Conservation (phyloP, 1,140 invertebrate species). For the Drosophila tristis region DNA sequence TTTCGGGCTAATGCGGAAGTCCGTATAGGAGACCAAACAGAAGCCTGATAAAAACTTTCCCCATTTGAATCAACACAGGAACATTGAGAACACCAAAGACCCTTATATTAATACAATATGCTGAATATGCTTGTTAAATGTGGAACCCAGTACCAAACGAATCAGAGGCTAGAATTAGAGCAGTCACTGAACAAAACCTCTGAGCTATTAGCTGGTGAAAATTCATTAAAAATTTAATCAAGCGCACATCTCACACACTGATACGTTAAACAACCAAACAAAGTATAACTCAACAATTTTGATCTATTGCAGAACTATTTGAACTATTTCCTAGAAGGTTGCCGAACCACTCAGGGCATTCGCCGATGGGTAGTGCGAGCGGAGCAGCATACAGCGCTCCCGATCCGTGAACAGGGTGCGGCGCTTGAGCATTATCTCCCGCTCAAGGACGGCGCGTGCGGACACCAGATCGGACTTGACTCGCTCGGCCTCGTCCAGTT, state of each 20-base stretch:
- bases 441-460: conserved; percentile 87
- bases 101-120: too few relatives aligned
- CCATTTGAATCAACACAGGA: too few relatives aligned
- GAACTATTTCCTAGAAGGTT: conserved; percentile 12
- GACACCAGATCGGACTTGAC: conserved; percentile 86
- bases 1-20: conserved; percentile 4
- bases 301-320: neutral
- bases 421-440: conserved; percentile 89
- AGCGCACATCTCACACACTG: too few relatives aligned
- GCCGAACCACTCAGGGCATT: conserved; percentile 86
- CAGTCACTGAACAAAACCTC: too few relatives aligned
- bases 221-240: too few relatives aligned
- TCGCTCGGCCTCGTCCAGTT: conserved; percentile 87
- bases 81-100: too few relatives aligned
- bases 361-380: conserved; percentile 89
- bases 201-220: too few relatives aligned
- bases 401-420: conserved; percentile 89
- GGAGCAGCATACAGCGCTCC: conserved; percentile 87
- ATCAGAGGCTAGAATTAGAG: too few relatives aligned
- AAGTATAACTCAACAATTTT: conserved; percentile 6
- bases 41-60: neutral
- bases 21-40: neutral
- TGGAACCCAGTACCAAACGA: too few relatives aligned
- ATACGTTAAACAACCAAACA: neutral
- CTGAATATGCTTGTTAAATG: too few relatives aligned